Conservation (phyloP, 2,113 vertebrate species). For the Nycticryphes semicollaris region DNA sequence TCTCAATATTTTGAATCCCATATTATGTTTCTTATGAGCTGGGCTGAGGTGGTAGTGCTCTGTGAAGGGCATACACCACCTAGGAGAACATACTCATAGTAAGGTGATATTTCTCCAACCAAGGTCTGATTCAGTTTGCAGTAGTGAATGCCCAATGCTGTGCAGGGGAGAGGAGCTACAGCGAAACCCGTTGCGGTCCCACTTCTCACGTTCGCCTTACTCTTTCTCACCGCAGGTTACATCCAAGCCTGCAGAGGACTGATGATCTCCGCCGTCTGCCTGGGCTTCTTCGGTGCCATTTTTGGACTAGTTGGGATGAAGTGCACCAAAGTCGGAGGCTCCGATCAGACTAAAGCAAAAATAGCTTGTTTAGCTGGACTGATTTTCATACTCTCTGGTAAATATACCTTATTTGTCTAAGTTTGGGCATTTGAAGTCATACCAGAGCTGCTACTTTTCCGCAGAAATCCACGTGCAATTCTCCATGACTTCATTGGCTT, state of each 20-base stretch:
- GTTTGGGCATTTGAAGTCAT: neutral
- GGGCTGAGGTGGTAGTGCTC: neutral
- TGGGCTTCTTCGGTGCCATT: slow-evolving; percentile 89
- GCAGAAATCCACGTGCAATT: neutral
- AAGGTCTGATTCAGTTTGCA: neutral
- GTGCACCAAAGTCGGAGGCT: slow-evolving; percentile 94
- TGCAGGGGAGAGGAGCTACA: neutral
- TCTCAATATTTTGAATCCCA: neutral
- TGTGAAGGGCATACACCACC: neutral
- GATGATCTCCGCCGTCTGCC: slow-evolving; percentile 85
- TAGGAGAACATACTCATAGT: neutral
- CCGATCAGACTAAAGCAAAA: slow-evolving; percentile 87
- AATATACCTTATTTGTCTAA: slow-evolving; percentile 53
- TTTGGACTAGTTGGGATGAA: slow-evolving; percentile 95
- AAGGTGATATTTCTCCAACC: neutral
- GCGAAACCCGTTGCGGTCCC: neutral
- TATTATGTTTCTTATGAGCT: neutral
- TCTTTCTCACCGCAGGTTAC: slow-evolving; percentile 78
- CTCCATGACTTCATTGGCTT: neutral
- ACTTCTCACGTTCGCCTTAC: neutral
- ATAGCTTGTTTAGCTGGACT: slow-evolving; percentile 89
- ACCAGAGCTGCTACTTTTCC: neutral
- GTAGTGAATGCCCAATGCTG: neutral
- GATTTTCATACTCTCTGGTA: slow-evolving; percentile 90
- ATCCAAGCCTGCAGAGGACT: slow-evolving; percentile 91